phyloP scores from a whole-genome alignment of 2,888 invertebrate genomes.

The Dicroscelio sp. region DNA sequence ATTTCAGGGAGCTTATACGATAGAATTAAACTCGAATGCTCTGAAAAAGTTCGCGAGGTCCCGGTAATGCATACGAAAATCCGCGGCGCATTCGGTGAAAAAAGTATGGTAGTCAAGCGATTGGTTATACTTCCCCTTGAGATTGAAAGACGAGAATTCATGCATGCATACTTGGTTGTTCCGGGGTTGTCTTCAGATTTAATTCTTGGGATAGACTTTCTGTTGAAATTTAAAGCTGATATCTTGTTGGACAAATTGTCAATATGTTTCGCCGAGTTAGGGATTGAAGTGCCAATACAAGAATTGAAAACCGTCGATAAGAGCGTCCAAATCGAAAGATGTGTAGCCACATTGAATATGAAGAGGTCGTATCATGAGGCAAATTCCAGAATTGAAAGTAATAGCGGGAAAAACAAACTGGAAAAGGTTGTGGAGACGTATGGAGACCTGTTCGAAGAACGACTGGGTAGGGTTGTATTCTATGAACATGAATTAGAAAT shows the following conservation, averaged over 20 bases:
- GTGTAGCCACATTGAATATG: too few relatives aligned
- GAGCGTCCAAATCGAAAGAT: too few relatives aligned
- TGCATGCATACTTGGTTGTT: neutral
- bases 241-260: too few relatives aligned
- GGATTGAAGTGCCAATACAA: neutral
- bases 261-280: neutral
- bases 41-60: neutral
- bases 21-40: neutral
- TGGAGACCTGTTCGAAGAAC: neutral
- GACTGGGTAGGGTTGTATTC: neutral
- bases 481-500: slow-evolving; percentile 5
- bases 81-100: neutral
- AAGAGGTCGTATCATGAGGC: too few relatives aligned
- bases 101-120: too few relatives aligned
- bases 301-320: neutral
- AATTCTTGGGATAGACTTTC: neutral
- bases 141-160: neutral
- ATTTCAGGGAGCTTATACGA: neutral
- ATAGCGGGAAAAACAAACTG: too few relatives aligned
- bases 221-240: neutral
- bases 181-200: neutral
- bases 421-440: neutral
- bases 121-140: neutral
- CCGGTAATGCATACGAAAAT: neutral
- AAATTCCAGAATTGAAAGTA: too few relatives aligned